phyloP scores from a whole-genome alignment of 2,888 invertebrate genomes.

The Blomia tropicalis region DNA sequence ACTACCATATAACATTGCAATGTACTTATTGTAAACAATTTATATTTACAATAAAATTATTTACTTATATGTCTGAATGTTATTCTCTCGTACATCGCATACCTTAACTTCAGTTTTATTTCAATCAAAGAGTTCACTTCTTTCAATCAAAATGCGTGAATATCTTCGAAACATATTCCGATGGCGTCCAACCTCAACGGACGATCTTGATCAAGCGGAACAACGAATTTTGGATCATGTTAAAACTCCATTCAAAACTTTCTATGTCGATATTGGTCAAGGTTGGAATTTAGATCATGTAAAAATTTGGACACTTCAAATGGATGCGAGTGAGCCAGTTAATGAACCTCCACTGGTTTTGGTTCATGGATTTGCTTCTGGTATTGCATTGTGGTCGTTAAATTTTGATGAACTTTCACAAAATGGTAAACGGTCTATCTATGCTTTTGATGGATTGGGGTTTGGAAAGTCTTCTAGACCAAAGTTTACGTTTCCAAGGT shows the following conservation, averaged over 20 bases:
- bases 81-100: too few species aligned
- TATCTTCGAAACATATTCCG: slow-evolving; percentile 42
- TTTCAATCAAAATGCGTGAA: not conserved
- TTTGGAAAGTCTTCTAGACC: slow-evolving; percentile 90
- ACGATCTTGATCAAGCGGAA: slow-evolving; percentile 60
- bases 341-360: slow-evolving; percentile 54
- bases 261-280: slow-evolving; percentile 34
- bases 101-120: too few species aligned
- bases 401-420: slow-evolving; percentile 58
- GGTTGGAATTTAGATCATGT: slow-evolving; percentile 43
- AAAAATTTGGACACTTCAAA: slow-evolving; percentile 52
- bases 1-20: too few species aligned
- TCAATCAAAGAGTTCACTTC: too few species aligned
- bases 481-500: slow-evolving; percentile 44
- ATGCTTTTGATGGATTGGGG: slow-evolving; percentile 72
- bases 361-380: slow-evolving; percentile 83
- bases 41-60: too few species aligned
- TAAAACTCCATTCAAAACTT: slow-evolving; percentile 33
- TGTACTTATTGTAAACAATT: too few species aligned
- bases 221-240: slow-evolving; percentile 65
- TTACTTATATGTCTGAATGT: too few species aligned
- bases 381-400: slow-evolving; percentile 80
- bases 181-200: slow-evolving; percentile 64
- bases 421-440: slow-evolving; percentile 56
- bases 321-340: slow-evolving; percentile 43